Percentiles rank a stretch among this genome's conserved stretches.
Evolutionary conservation across 2,113 vertebrate species (phyloP).

Genomic region (Nanger granti): DNA sequence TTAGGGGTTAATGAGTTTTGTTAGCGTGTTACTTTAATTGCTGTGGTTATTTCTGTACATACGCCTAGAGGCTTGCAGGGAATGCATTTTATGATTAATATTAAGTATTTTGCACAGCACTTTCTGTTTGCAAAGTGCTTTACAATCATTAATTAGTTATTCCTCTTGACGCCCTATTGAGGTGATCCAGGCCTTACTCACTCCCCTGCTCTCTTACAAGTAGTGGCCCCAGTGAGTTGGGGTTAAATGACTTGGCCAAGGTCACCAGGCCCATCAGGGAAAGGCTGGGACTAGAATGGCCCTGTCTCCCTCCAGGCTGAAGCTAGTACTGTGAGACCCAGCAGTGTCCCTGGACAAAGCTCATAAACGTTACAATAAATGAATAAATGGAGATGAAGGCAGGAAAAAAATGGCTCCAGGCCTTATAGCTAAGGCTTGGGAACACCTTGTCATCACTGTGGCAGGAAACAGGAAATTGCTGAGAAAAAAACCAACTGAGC

Average conservation of each 20-base stretch:
- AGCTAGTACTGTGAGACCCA: not conserved
- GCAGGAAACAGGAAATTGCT: slow-evolving; percentile 47
- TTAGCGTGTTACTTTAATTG: slow-evolving; percentile 71
- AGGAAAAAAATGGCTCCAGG: not conserved
- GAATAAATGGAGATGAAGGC: slow-evolving; percentile 36
- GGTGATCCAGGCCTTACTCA: slow-evolving; percentile 51
- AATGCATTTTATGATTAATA: slow-evolving; percentile 75
- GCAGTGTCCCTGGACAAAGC: not conserved
- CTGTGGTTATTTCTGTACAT: slow-evolving; percentile 71
- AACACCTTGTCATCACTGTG: slow-evolving; percentile 1
- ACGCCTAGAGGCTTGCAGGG: slow-evolving; percentile 67
- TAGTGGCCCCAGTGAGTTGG: not conserved
- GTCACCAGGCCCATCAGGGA: slow-evolving; percentile 49
- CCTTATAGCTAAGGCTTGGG: not conserved
- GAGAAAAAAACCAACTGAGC: slow-evolving; percentile 45
- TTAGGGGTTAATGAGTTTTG: slow-evolving; percentile 75
- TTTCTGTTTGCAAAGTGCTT: slow-evolving; percentile 74
- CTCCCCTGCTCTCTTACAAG: slow-evolving; percentile 39
- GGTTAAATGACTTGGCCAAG: slow-evolving; percentile 68
- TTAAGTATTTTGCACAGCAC: slow-evolving; percentile 72
- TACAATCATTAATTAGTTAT: slow-evolving; percentile 74
- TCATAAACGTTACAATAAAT: slow-evolving; percentile 58
- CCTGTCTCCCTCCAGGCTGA: not conserved
- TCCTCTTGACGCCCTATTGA: slow-evolving; percentile 57
- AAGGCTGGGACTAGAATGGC: slow-evolving; percentile 39